Evolutionary conservation across 92 coral and sea anemone species (phyloP), one percentile per base, ranked within the genome.

Genomic region (Porites cylindrica): DNA sequence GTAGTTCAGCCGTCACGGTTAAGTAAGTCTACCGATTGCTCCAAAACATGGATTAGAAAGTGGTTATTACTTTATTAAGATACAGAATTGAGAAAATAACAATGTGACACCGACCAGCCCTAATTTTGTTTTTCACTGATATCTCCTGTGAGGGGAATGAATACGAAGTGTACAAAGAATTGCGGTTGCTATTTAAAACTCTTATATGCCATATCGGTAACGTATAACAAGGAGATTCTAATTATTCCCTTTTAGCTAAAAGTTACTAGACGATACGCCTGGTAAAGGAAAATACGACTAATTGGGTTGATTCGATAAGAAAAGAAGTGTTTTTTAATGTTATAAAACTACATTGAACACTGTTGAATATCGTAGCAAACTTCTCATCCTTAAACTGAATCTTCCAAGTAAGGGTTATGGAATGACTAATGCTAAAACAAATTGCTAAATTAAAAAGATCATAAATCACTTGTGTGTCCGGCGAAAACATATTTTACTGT

Each of bases 1-100:
- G 2, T 4, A 16, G 14, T 7, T 53, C 12, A 13, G 18, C 12
- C 84, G 75, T 67, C 70, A 32, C 70, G 86, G 59, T 82, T 70
- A 56, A 24, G 58, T 82, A 56, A 53, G 18, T 62, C 24, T 72
- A 52, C 66, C 86, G 86, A 58, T 32, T 29, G 71, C 59, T 26
- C 56, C 53, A 59, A 18, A 10, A 23, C 32, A 19, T 69, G 13
- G 38, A 10, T 20, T 59, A 16, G 53, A 13, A 26, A 81, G 66
- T 53, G 58, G 26, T n/a, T 38, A 52, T 70, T 7, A 80, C 4
- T 17, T 56, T 10, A 56, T 10, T 10, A 56, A 14, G 17, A 10
- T 10, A 5, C 61, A 14, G 11, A 56, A 14, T 10, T 56, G 13
- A 56, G 11, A 56, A 56, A 56, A 56, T 56, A 56, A 56, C 13